phyloP scores from a whole-genome alignment of 2,797 vertebrate genomes.

The Sphenopsis melanotis region DNA sequence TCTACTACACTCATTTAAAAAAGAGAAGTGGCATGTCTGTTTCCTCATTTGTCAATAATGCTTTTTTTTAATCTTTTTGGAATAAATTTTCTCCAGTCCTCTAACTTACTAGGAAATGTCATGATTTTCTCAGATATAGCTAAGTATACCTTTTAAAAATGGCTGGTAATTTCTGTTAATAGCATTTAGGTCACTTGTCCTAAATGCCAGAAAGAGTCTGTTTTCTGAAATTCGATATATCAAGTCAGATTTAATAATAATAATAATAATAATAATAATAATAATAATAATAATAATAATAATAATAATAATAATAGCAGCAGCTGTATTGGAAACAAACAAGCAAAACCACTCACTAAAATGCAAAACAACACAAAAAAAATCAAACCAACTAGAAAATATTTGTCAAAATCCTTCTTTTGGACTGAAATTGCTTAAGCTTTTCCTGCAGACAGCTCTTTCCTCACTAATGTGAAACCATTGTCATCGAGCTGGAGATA shows the following conservation, averaged over 20 bases:
- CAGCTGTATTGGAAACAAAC: background rate
- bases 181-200: background rate
- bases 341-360: rapidly evolving
- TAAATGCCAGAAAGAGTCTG: background rate
- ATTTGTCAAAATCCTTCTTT: background rate
- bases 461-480: background rate
- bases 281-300: too few relatives aligned
- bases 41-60: background rate
- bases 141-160: background rate
- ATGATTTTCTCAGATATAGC: background rate
- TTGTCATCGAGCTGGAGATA: background rate
- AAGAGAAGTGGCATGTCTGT: background rate
- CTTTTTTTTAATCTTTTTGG: background rate
- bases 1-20: background rate
- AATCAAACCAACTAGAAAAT: background rate
- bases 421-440: background rate
- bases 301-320: background rate
- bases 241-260: background rate
- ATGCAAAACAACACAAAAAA: background rate
- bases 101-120: background rate
- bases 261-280: too few relatives aligned
- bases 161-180: background rate
- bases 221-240: background rate
- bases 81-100: background rate
- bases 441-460: background rate